Base-by-base conservation (phyloP, 2,797 vertebrate species). In the Hypotaenidia philippensis region DNA sequence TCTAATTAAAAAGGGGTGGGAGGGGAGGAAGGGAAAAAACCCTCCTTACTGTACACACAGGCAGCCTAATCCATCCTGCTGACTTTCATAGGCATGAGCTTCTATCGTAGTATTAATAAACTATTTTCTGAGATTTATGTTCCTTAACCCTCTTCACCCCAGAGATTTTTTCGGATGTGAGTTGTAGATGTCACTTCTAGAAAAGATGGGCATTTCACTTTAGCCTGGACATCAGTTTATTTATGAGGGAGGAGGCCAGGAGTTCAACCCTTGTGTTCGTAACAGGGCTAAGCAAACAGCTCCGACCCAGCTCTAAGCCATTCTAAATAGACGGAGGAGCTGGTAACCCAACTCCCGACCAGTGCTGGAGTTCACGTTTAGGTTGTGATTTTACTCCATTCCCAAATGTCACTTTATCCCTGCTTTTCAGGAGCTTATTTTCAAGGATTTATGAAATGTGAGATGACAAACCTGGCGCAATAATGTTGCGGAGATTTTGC, bases 391-490 rank as follows among this genome's bases (percentile, higher is more conserved):
- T 91, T 82, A 50, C 72, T 95, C 75, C 61, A 70, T 85, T 96
- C 95, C 95, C 94, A 83, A 91, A 84, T 17, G 65, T 94, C 95
- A 89, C 94, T 66, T 96, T 96, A 96, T 89, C 93, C 90, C 83
- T 77, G 80, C 92, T 97, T 97, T 97, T 96, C 94, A 91, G 91
- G 94, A 96, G 95, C 95, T 97, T 97, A 96, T 97, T 97, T 97
- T 90, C 89, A 61, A 93, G 90, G 96, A 92, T 95, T 96, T 95
- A 96, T 89, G 97, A 97, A 97, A 97, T 81, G 86, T 90, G 96
- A 98, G 91, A 97, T 85, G 59, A 92, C 89, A 78, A 76, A 97
- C 89, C 82, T 87, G 86, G 65, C 83, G 76, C 32, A 64, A 23
- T 94, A 92, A 94, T 68, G 72, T 94, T 47, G 83, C 9, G 31